Base-by-base conservation (phyloP, 2,888 invertebrate species). In the Cephus pulcher region DNA sequence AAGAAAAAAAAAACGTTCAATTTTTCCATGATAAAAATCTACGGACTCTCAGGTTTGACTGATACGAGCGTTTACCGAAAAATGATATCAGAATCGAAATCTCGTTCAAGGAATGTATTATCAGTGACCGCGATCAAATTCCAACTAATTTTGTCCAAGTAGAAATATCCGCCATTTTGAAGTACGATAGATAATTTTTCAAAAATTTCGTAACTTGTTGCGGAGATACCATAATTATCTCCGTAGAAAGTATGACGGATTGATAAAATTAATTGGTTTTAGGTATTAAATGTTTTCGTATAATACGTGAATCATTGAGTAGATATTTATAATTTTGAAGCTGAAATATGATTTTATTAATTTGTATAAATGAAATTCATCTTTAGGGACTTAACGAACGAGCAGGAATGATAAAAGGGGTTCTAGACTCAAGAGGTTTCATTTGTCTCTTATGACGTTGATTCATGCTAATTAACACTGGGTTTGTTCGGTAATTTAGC, bases 321-420 rank as follows among this genome's bases (percentile, higher is more conserved):
- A 74, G 80, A 77, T 81, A 79, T 83, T 79, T 68, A 77, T 23
- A 40, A 6, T 15, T 1, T 40, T 40, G 23, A 23, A 23, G 2
- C 23, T 56, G 56, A 23, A 15, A 23, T 23, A 56, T 56, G 9
- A 23, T 56, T 56, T 56, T 56, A 56, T 23, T 56, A 23, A 23
- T 56, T 23, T 56, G 9, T 23, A 23, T 9, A 23, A 56, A 1
- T 0, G 23, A 23, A 56, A 23, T 23, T 56, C 23, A 4, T 23
- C 23, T 56, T 56, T 9, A 56, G 23, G 2, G 9, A 23, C 23
- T 56, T 23, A 56, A 23, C 0, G 6, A 56, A 23, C 9, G 9
- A 23, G 56, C 23, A 6, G 23, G 1, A 23, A 9, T 23, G 0
- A 56, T 23, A 56, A 56, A 56, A 56, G 15, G 6, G 15, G 1